These are phyloP conservation scores for Heliconius melpomene DNA, from an alignment of 1,140 invertebrate genomes.

Conservation along the genomic window DNA sequence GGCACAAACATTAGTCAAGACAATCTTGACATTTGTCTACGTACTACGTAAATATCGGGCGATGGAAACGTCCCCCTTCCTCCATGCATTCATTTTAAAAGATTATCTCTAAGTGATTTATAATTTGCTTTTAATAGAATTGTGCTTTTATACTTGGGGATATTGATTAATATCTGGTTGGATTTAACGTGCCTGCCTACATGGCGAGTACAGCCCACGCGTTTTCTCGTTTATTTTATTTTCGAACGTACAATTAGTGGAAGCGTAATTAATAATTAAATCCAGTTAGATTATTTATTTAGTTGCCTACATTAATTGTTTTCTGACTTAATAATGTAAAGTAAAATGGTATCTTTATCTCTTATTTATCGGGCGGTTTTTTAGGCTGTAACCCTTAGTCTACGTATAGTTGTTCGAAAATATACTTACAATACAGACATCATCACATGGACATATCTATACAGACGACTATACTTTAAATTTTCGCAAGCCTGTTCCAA, in stretches of 20 bases:
- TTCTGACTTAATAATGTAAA: too few relatives aligned
- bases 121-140: constrained; percentile 32
- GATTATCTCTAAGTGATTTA: constrained; percentile 33
- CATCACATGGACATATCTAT: not conserved
- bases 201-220: not conserved
- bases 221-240: constrained; percentile 6
- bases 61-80: constrained; percentile 24
- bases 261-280: not conserved
- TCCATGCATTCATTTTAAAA: constrained; percentile 24
- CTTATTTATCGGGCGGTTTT: too few relatives aligned
- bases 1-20: constrained; percentile 36
- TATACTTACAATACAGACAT: not conserved
- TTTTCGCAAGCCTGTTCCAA: constrained; percentile 26
- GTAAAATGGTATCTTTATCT: too few relatives aligned
- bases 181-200: constrained; percentile 12
- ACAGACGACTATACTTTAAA: constrained; percentile 17
- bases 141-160: constrained; percentile 22
- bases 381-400: too few relatives aligned
- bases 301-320: too few relatives aligned
- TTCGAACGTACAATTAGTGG: not conserved
- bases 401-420: not conserved
- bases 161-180: constrained; percentile 26
- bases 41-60: constrained; percentile 28
- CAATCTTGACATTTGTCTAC: constrained; percentile 29
- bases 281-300: not conserved